Evolutionary conservation across 2,797 vertebrate genomes (phyloP), one percentile per base, ranked within the genome.

Genomic region (Apogon talboti): DNA sequence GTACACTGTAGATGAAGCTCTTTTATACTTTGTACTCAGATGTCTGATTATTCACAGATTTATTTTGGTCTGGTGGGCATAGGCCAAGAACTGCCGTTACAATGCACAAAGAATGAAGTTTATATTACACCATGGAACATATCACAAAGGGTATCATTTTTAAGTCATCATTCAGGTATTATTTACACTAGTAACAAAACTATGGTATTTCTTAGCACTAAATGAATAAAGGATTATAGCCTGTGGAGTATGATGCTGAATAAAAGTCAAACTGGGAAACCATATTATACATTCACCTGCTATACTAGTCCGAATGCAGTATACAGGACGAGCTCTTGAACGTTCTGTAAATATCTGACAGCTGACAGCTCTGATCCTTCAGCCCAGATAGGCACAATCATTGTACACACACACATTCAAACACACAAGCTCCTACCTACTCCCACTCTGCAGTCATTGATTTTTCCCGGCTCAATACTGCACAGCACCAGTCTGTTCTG

Each of bases 371-470:
- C 78, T 42, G 66, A 75, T 76, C 78, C 70, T 56, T 81, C 61
- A 66, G 84, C 66, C 67, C 66, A 59, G 71, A 79, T 52, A 63
- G 71, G 69, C 77, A 71, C 52, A 73, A 69, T 52, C 50, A 48
- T 24, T 60, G 35, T 0, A 1, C 12, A 19, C 53, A 46, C 60
- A 30, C 53, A 38, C 66, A 45, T 44, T 35, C 66, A 53, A 18
- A 46, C 47, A 52, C 71, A 63, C 69, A 50, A 1, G 18, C 71
- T 76, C 70, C 64, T 60, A 76, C 72, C 78, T 43, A 82, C 78
- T 85, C 85, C 84, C 82, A 85, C 86, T 91, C 89, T 89, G 88
- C 90, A 89, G 89, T 81, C 86, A 91, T 91, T 84, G 89, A 91
- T 93, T 90, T 89, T 87, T 78, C 83, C 82, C 77, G 1, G 78